phyloP scores from a whole-genome alignment of 2,113 vertebrate species.

The Rhineura floridana region DNA sequence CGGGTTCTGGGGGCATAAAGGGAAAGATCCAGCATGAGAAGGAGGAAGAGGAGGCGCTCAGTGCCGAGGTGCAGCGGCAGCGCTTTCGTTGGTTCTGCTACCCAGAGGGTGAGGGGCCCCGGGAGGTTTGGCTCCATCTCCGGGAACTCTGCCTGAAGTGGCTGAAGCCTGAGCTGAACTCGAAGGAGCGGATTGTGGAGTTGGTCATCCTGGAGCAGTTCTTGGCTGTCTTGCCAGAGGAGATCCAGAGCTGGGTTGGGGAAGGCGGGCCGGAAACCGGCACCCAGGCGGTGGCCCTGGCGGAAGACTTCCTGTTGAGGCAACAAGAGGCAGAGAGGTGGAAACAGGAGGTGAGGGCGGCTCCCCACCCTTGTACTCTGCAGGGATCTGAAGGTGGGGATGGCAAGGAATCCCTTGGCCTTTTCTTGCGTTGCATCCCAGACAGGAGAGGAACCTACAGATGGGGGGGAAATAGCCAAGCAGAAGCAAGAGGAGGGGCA shows the following conservation, averaged over 20 bases:
- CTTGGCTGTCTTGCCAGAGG: constrained; percentile 43
- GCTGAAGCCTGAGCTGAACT: constrained; percentile 53
- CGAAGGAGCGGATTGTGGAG: constrained; percentile 70
- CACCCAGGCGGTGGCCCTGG: constrained; percentile 60
- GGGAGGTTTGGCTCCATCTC: constrained; percentile 60
- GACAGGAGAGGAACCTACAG: too few relatives aligned
- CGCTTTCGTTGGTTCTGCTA: constrained; percentile 65
- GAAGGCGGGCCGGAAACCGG: constrained; percentile 41
- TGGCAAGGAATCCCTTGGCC: background rate
- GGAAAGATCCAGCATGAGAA: background rate
- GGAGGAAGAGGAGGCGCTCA: constrained; percentile 5
- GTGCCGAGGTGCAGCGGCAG: constrained; percentile 44
- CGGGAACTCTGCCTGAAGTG: constrained; percentile 67
- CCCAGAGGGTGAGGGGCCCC: constrained; percentile 45
- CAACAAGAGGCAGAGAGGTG: constrained; percentile 37
- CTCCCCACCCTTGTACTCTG: too few relatives aligned
- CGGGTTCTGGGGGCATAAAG: constrained; percentile 44
- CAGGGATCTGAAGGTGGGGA: background rate
- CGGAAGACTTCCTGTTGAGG: constrained; percentile 56
- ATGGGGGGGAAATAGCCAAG: background rate
- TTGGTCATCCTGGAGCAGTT: constrained; percentile 69
- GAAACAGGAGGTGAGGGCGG: constrained; percentile 52
- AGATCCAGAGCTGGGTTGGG: constrained; percentile 49
- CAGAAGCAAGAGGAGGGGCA: background rate
- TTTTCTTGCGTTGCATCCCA: background rate